Evolutionary conservation across 2,888 invertebrate species (phyloP).

Genomic region (Psylliodes chrysocephalus): DNA sequence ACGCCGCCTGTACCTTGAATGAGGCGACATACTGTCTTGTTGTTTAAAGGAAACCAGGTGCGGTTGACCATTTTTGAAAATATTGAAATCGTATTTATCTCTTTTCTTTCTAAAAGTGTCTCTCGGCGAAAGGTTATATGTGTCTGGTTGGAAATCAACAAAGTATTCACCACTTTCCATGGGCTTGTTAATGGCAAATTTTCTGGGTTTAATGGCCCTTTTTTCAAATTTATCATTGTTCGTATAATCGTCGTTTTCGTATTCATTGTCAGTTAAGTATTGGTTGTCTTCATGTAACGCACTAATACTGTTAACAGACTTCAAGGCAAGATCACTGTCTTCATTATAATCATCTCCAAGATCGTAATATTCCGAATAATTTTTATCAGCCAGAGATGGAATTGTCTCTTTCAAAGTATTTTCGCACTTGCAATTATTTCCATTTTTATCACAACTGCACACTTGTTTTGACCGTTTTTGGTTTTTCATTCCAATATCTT

Average conservation of each 20-base stretch:
- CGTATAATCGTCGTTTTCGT: slow-evolving; percentile 1
- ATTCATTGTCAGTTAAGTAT: slow-evolving; percentile 4
- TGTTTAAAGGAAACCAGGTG: slow-evolving; percentile 51
- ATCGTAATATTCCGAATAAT: slow-evolving; percentile 17
- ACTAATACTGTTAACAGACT: not conserved
- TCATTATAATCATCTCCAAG: not conserved
- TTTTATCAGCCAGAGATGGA: slow-evolving; percentile 3
- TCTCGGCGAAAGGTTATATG: slow-evolving; percentile 38
- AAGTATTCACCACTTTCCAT: slow-evolving; percentile 46
- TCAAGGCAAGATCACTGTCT: slow-evolving; percentile 13
- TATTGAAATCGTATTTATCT: slow-evolving; percentile 46
- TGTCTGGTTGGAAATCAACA: slow-evolving; percentile 47
- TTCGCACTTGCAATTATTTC: slow-evolving; percentile 44
- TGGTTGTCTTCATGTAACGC: not conserved
- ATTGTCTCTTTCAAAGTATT: slow-evolving; percentile 2
- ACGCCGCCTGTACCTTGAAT: slow-evolving; percentile 42
- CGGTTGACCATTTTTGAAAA: slow-evolving; percentile 46
- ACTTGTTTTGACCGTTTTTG: slow-evolving; percentile 18
- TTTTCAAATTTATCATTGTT: slow-evolving; percentile 22
- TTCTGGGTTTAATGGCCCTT: slow-evolving; percentile 28
- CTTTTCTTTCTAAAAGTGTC: slow-evolving; percentile 29
- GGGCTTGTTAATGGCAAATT: slow-evolving; percentile 3
- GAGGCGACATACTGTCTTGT: slow-evolving; percentile 50
- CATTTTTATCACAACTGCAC: slow-evolving; percentile 39
- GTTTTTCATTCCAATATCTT: not conserved